Evolutionary conservation across 2,797 vertebrate genomes (phyloP).

Genomic region (Thunnus albacares): DNA sequence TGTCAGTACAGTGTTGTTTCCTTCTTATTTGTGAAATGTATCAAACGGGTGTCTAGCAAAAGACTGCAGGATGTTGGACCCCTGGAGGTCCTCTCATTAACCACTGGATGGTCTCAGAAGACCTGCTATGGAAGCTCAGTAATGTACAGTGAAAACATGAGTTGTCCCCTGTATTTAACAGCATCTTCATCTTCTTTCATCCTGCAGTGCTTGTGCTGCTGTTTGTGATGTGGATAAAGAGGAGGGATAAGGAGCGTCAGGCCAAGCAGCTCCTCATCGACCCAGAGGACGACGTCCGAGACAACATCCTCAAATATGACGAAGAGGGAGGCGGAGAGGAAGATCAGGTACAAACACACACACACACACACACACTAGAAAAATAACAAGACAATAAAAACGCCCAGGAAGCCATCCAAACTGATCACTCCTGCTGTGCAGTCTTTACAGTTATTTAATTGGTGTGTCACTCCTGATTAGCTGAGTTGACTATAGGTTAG

Average conservation of each 20-base stretch:
- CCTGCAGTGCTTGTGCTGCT: constrained; percentile 88
- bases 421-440: background rate
- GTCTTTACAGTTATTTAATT: background rate
- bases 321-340: constrained; percentile 96
- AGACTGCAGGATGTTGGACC: background rate
- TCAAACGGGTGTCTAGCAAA: no score
- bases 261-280: constrained; percentile 96
- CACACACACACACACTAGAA: background rate
- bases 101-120: background rate
- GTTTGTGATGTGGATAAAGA: constrained; percentile 94
- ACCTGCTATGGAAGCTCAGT: background rate
- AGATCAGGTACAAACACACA: constrained; percentile 88
- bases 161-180: background rate
- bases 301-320: constrained; percentile 96
- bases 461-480: background rate
- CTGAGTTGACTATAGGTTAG: background rate
- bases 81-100: background rate
- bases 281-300: constrained; percentile 93
- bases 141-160: background rate
- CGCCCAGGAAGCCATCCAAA: no score
- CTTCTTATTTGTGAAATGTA: no score
- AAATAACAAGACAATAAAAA: background rate
- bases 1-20: no score
- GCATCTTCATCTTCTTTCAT: constrained; percentile 3
- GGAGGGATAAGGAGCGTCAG: constrained; percentile 92